Evolutionary conservation across 2,113 vertebrate species (phyloP), one percentile per base, ranked within the genome.

Genomic region (Rhea americana): DNA sequence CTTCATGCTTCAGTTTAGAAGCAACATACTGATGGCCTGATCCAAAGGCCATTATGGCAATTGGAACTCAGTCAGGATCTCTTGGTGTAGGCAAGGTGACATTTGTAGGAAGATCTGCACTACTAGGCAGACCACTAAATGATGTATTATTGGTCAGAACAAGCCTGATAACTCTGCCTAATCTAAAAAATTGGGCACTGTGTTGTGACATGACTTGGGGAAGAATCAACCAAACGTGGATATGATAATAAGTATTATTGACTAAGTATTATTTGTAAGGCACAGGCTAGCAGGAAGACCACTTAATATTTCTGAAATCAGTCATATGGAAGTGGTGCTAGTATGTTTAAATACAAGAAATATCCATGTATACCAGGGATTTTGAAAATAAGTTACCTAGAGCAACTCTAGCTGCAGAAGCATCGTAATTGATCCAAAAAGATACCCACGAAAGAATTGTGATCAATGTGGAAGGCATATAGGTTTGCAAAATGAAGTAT

Each of bases 361-460:
- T 12, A 15, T 45, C 11, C 19, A 53, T 4, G 6, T 65, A 14
- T 72, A 70, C 73, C 51, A 70, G 39, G 73, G 16, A 30, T 43
- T 78, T 32, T 84, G 58, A 59, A 32, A 87, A 84, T 51, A 76
- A 74, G 58, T 98, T 97, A 99, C 99, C 99, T 97, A 99, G 96
- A 32, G 99, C 99, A n/a, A 99, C 99, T 98, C 99, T 98, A 95
- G 99, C 99, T 93, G 99, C 99, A 26, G 99, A 99, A 41, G 99
- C 99, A 88, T 99, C 99, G 12, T 99, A 99, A 96, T 98, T 99
- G 96, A 99, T 99, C 98, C 98, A 99, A 95, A 99, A 99, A 41
- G 98, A 99, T 91, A 99, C 98, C 98, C 98, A 99, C 0, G 98
- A 99, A 37, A 99, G 97, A 96, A 99, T 98, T 93, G 98, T 99